These are phyloP conservation scores for Folsomia manolachei DNA, from an alignment of 2,888 invertebrate genomes.

Conservation along the genomic window DNA sequence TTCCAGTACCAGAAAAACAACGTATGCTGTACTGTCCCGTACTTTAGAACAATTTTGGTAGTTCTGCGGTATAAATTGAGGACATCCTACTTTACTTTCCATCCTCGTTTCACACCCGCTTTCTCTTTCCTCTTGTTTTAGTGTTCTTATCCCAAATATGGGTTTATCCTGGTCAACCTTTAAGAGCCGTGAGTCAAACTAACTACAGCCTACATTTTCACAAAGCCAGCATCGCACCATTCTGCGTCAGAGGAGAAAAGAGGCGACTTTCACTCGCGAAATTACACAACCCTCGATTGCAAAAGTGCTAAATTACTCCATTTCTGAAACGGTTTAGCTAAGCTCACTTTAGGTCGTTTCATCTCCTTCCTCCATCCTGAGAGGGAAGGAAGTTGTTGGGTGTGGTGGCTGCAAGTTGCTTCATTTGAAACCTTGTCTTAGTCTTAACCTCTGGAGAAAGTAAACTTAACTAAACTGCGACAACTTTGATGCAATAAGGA, in stretches of 20 bases:
- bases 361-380: too few species aligned
- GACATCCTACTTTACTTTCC: not conserved
- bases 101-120: not conserved
- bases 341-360: too few species aligned
- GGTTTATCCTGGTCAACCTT: too few species aligned
- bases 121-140: too few species aligned
- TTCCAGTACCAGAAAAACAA: too few species aligned
- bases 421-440: too few species aligned
- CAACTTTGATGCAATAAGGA: constrained; percentile 8
- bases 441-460: not conserved
- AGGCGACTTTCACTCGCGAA: not conserved
- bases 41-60: not conserved
- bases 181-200: not conserved
- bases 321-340: not conserved
- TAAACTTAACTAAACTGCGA: constrained; percentile 16
- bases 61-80: not conserved
- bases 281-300: not conserved
- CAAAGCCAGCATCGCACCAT: too few species aligned
- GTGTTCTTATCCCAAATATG: too few species aligned
- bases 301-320: not conserved
- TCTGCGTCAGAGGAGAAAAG: not conserved
- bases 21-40: too few species aligned
- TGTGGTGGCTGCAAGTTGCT: too few species aligned
- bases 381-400: too few species aligned
- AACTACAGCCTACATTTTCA: not conserved